These are phyloP conservation scores for Hermaeophaga mercurialis DNA, from an alignment of 2,888 invertebrate genomes.

Conservation along the genomic window DNA sequence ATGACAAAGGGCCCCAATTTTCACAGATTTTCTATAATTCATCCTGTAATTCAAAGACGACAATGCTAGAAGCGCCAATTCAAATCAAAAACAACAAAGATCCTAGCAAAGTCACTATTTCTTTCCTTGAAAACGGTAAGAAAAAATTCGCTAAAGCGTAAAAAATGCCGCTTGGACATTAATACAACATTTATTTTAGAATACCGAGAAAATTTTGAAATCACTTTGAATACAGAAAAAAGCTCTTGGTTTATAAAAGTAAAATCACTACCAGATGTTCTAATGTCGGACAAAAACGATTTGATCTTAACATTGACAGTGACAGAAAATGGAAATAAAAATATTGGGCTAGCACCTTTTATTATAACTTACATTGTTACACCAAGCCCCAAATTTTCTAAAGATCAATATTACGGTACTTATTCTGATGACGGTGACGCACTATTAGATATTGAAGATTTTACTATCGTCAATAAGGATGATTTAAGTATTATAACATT, in stretches of 20 bases:
- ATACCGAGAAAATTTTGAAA: conserved; percentile 28
- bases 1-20: conserved; percentile 25
- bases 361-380: conserved; percentile 8
- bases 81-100: conserved; percentile 25
- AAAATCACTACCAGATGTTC: conserved; percentile 5
- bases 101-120: conserved; percentile 6
- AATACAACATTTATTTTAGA: too few species aligned
- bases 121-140: conserved; percentile 20
- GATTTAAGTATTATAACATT: background rate
- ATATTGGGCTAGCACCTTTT: conserved; percentile 11
- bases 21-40: conserved; percentile 17
- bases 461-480: conserved; percentile 18
- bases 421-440: background rate
- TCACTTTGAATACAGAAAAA: conserved; percentile 13
- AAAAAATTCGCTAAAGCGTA: too few species aligned
- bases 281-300: background rate
- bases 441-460: background rate
- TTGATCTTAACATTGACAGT: conserved; percentile 22
- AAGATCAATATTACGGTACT: conserved; percentile 8
- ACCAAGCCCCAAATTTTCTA: conserved; percentile 13
- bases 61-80: conserved; percentile 4
- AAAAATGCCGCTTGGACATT: too few species aligned
- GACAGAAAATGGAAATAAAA: conserved; percentile 4
- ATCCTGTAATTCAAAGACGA: conserved; percentile 1
- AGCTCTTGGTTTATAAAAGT: conserved; percentile 23